Evolutionary conservation across 2,113 vertebrate species (phyloP).

Genomic region (Tringa solitaria): DNA sequence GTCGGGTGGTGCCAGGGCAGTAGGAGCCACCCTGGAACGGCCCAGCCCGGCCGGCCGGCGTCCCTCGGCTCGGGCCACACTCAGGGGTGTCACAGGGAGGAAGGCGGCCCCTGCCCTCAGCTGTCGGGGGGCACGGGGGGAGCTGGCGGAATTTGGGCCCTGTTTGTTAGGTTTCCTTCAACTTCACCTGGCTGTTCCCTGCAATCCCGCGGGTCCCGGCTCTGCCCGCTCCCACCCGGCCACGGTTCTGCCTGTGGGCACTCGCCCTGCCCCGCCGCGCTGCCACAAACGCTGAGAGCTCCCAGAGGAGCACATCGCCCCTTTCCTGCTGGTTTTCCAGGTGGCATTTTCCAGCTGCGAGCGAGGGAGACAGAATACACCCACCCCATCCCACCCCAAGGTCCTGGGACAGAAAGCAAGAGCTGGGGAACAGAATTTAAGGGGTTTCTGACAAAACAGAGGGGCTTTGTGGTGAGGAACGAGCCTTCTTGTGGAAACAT

Average conservation of each 20-base stretch:
- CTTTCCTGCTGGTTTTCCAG: background rate
- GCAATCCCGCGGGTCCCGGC: background rate
- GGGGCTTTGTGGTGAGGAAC: background rate
- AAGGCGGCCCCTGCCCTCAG: background rate
- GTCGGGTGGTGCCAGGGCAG: background rate
- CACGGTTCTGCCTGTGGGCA: background rate
- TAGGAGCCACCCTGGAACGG: background rate
- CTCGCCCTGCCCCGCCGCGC: background rate
- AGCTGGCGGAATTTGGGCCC: background rate
- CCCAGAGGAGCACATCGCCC: background rate
- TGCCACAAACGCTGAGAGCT: background rate
- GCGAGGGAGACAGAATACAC: background rate
- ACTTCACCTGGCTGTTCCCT: background rate
- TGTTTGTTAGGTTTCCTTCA: background rate
- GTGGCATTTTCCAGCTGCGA: background rate
- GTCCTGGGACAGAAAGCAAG: background rate
- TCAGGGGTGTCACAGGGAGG: background rate
- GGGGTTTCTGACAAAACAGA: background rate
- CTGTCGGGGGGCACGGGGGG: background rate
- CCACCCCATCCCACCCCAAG: background rate
- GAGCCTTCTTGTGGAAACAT: background rate
- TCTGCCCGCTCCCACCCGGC: background rate
- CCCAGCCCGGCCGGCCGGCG: rapidly evolving
- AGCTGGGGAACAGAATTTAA: background rate
- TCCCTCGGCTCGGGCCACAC: rapidly evolving